phyloP scores from a whole-genome alignment of 2,797 vertebrate species.

The Takifugu ocellatus region DNA sequence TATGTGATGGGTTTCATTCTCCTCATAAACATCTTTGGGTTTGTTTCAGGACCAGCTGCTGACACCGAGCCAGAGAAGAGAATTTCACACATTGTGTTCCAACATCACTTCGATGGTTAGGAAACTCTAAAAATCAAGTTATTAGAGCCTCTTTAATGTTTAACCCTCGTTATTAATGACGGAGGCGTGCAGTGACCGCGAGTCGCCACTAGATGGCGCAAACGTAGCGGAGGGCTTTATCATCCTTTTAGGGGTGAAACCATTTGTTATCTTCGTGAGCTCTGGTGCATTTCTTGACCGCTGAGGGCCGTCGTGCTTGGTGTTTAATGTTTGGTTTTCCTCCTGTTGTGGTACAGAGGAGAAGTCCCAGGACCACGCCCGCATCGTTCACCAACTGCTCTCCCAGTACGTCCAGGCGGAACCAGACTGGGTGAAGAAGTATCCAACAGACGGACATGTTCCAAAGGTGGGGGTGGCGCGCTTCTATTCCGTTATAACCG shows the following conservation, averaged over 20 bases:
- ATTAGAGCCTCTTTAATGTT: too few species aligned
- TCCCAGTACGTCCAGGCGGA: slow-evolving; percentile 43
- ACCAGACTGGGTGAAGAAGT: slow-evolving; percentile 60
- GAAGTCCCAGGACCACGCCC: slow-evolving; percentile 51
- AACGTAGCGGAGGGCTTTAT: too few species aligned
- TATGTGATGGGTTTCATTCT: too few species aligned
- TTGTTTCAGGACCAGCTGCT: slow-evolving; percentile 38
- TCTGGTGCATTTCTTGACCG: background rate
- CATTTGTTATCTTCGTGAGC: background rate
- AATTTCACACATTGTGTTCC: slow-evolving; percentile 59
- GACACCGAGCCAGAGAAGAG: slow-evolving; percentile 42
- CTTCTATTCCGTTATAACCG: too few species aligned
- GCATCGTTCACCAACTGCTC: slow-evolving; percentile 72
- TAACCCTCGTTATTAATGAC: too few species aligned
- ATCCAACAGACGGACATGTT: slow-evolving; percentile 61
- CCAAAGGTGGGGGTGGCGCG: slow-evolving; percentile 53
- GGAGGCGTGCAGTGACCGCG: too few species aligned
- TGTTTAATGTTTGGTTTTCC: background rate
- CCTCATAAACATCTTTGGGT: background rate
- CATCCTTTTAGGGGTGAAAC: background rate
- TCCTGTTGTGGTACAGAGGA: slow-evolving; percentile 48
- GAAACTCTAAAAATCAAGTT: background rate
- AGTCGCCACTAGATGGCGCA: too few species aligned
- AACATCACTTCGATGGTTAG: slow-evolving; percentile 69
- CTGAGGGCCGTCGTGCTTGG: background rate